A percentile compares a stretch with the other conserved stretches of the same genome.
These are phyloP conservation scores for Rhinopomastus cyanomelas DNA, from an alignment of 2,113 vertebrate genomes.

Conservation along the genomic window DNA sequence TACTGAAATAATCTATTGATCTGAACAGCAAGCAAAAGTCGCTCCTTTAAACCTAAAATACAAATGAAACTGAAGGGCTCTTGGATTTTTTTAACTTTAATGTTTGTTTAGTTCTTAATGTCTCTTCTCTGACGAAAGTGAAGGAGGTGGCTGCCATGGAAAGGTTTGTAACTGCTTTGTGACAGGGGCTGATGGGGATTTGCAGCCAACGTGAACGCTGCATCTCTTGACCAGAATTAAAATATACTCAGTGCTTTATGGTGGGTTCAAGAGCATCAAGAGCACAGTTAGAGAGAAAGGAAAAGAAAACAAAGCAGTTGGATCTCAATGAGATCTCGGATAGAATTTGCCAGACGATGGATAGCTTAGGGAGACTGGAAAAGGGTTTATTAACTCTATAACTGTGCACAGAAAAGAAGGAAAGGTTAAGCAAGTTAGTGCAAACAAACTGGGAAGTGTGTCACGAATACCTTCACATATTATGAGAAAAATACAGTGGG, in stretches of 20 bases:
- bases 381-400: too few species aligned
- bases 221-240: slow-evolving; percentile 3
- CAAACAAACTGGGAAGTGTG: too few species aligned
- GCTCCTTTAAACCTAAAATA: slow-evolving; percentile 41
- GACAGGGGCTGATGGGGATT: not conserved
- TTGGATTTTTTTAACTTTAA: not conserved
- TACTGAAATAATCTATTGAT: slow-evolving; percentile 56
- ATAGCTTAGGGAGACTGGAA: too few species aligned
- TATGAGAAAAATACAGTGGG: too few species aligned
- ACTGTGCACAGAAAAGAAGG: too few species aligned
- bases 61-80: not conserved
- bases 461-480: too few species aligned
- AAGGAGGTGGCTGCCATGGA: not conserved
- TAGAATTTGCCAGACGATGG: too few species aligned
- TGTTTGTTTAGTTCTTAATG: slow-evolving; percentile 27
- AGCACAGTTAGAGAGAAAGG: too few species aligned
- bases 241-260: not conserved
- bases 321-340: too few species aligned
- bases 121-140: not conserved
- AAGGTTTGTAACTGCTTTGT: not conserved
- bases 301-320: too few species aligned
- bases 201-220: not conserved
- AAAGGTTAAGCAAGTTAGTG: too few species aligned
- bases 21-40: slow-evolving; percentile 27
- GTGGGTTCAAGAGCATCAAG: too few species aligned